Base-by-base conservation (phyloP, 2,888 invertebrate genomes). In the Sarcophaga caerulescens region DNA sequence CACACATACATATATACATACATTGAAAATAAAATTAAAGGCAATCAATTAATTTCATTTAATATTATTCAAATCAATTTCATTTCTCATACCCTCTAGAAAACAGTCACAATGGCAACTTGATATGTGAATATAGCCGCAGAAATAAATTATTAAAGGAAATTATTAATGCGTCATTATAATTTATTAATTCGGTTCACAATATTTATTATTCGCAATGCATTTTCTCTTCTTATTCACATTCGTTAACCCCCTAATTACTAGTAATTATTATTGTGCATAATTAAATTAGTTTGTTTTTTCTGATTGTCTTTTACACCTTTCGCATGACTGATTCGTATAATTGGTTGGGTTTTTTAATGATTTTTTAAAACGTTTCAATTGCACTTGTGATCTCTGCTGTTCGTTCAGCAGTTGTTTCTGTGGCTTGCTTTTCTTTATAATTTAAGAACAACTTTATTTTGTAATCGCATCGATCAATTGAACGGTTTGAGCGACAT, bases 211-310 rank as follows among this genome's bases (percentile, higher is more conserved):
- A 35, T 35, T 35, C 0, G 2, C 65, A 35, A 65, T 35, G 25
- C 10, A 35, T 66, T 66, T 44, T 66, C 4, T 66, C 35, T 66
- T 19, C 19, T 19, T 2, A n/a, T 66, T 19, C 66, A 66, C 10
- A 66, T 44, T 8, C 25, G 10, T 12, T 17, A 10, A 75, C 45
- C 23, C 23, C 69, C n/a, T 81, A 78, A 81, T 85, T 85, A 60
- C 59, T 59, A 59, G 68, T 84, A 84, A 79, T 84, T 79, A 79
- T 84, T 79, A 59, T 59, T 45, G 11, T 12, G 19, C 45, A 73
- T 86, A 86, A 86, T 86, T 86, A 81, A 81, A 84, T 86, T 78
- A 81, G 65, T 75, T 76, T 62, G 8, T 23, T 2, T 45, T 44
- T 25, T 21, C 35, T 17, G 63, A 47, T 70, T 70, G 76, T 66